Conservation (phyloP, 2,797 vertebrate species). For the Caiman crocodilus region DNA sequence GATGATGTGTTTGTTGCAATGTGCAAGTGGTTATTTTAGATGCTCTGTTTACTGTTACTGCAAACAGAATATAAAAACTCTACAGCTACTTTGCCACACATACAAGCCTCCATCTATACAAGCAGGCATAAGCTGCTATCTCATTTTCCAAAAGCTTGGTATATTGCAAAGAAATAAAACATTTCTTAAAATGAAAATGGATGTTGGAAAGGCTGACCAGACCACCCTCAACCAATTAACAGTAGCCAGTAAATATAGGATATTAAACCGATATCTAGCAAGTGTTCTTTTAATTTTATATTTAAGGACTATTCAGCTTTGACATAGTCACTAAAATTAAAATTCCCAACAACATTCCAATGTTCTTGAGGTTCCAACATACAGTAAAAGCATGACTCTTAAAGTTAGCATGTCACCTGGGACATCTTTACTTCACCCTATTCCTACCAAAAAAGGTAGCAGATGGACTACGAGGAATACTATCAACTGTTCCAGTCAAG, state of each 20-base stretch:
- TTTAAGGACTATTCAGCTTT: conserved; percentile 31
- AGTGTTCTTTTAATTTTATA: conserved; percentile 50
- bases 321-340: conserved; percentile 14
- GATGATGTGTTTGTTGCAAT: conserved; percentile 91
- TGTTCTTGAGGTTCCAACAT: neutral
- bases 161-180: conserved; percentile 70
- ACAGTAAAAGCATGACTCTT: conserved; percentile 25
- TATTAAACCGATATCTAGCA: conserved; percentile 39
- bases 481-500: neutral
- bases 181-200: conserved; percentile 66
- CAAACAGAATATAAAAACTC: conserved; percentile 87
- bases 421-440: neutral
- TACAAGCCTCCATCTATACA: conserved; percentile 70
- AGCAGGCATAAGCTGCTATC: conserved; percentile 55
- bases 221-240: conserved; percentile 65
- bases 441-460: neutral
- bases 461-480: neutral
- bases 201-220: conserved; percentile 60
- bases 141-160: conserved; percentile 71
- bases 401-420: neutral
- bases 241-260: conserved; percentile 49
- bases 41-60: conserved; percentile 86
- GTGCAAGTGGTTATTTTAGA: conserved; percentile 91
- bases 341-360: neutral
- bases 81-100: conserved; percentile 75